phyloP scores from a whole-genome alignment of 2,888 invertebrate genomes.

The Zonitis immaculata region DNA sequence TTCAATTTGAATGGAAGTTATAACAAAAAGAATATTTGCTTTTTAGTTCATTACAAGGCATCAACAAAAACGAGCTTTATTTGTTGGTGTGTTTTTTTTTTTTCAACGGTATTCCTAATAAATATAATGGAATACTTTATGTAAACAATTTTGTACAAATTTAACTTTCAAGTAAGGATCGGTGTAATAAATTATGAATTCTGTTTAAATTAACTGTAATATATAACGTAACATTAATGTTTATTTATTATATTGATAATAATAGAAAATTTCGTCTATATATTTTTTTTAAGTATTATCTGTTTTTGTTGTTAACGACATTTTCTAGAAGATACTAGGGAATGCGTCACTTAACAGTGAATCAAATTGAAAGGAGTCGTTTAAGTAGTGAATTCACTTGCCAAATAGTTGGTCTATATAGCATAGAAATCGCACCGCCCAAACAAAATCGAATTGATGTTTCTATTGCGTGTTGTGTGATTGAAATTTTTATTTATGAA shows the following conservation, averaged over 20 bases:
- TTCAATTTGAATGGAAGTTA: background rate
- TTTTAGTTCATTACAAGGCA: conserved; percentile 2
- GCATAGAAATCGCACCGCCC: conserved; percentile 13
- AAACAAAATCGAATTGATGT: conserved; percentile 20
- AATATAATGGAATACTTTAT: background rate
- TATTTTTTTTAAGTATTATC: conserved; percentile 20
- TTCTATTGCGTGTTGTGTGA: conserved; percentile 19
- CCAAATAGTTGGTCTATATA: conserved; percentile 8
- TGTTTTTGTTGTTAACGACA: conserved; percentile 20
- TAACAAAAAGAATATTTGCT: conserved; percentile 4
- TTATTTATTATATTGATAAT: too few species aligned
- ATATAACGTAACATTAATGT: too few species aligned
- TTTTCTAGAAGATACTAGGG: conserved; percentile 14
- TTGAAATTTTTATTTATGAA: conserved; percentile 8
- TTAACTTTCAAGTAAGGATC: too few species aligned
- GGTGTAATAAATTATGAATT: too few species aligned
- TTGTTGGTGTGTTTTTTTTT: background rate
- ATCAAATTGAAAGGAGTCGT: conserved; percentile 22
- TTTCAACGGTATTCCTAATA: background rate
- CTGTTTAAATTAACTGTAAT: background rate
- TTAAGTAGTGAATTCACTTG: conserved; percentile 10
- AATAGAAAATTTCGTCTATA: conserved; percentile 16
- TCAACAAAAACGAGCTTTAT: conserved; percentile 2
- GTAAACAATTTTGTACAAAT: background rate
- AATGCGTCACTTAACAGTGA: conserved; percentile 20